Evolutionary conservation across 2,888 invertebrate species (phyloP), one percentile per base, ranked within the genome.

Genomic region (Macrophya annulata): DNA sequence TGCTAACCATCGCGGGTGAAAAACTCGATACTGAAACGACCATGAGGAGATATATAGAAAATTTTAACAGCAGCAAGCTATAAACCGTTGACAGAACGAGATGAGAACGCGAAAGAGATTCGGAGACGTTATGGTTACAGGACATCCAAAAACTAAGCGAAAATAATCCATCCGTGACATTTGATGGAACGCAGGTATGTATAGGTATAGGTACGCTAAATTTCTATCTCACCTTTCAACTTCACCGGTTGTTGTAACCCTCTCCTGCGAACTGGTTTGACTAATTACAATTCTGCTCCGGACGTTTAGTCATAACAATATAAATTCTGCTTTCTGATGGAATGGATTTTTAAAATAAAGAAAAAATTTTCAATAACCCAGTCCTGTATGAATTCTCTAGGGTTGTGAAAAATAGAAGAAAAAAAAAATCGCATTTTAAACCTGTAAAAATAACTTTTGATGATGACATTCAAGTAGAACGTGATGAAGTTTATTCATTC

Each of bases 1-100:
- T 55, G 55, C 51, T 77, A 77, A 77, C 55, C 77, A 48, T 55
- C n/a, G 72, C 43, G 17, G 55, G 77, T 55, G 77, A 37, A 77
- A 37, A 37, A 77, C 77, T 55, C 4, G 77, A 77, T 55, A 51
- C 31, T 37, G 21, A 1, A 31, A 31, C 55, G 31, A 77, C 48
- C 31, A 55, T 37, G 21, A 9, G 40, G 15, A 37, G 5, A 68
- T 37, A 15, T 37, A 68, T 31, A 55, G 48, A 37, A 76, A 55
- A 55, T 55, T 77, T 25, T 55, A 51, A 51, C 37, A 8, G n/a
- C 55, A 51, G 9, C 55, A 37, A 74, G 72, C 31, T 12, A 72
- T 43, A 43, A 59, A 15, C 51, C 17, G 48, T 51, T 5, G 51
- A 76, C 31, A 72, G 45, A 43, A 74, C 37, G 51, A 55, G 51